These are phyloP conservation scores for Pachycephala philippinensis DNA, from an alignment of 2,113 vertebrate genomes.

Conservation along the genomic window DNA sequence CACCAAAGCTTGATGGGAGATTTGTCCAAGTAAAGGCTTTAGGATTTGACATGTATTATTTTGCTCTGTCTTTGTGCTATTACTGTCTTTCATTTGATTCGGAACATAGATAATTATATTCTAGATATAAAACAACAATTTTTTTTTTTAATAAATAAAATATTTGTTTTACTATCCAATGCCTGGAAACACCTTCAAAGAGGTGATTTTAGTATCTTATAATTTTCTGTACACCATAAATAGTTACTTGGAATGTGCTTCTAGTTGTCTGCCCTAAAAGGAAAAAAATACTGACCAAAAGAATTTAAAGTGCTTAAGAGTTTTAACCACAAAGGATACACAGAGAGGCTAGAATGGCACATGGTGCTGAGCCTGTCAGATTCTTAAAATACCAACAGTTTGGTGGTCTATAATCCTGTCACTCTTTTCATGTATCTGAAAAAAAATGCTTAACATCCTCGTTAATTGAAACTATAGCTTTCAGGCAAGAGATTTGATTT, in stretches of 20 bases:
- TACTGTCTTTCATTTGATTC: slow-evolving; percentile 34
- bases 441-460: not conserved
- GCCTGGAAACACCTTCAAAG: slow-evolving; percentile 62
- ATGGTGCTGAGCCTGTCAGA: slow-evolving; percentile 66
- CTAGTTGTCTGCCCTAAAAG: slow-evolving; percentile 54
- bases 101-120: slow-evolving; percentile 49
- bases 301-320: slow-evolving; percentile 68
- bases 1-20: not conserved
- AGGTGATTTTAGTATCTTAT: slow-evolving; percentile 62
- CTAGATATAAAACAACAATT: slow-evolving; percentile 30
- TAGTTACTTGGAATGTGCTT: slow-evolving; percentile 57
- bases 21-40: slow-evolving; percentile 8
- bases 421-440: slow-evolving; percentile 54
- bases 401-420: slow-evolving; percentile 68
- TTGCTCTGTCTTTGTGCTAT: not conserved
- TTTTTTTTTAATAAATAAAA: slow-evolving; percentile 21
- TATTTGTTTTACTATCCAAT: slow-evolving; percentile 42
- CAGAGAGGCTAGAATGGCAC: slow-evolving; percentile 59
- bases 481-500: slow-evolving; percentile 11
- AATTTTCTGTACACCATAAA: slow-evolving; percentile 56
- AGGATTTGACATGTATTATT: slow-evolving; percentile 5
- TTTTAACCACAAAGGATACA: slow-evolving; percentile 67
- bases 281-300: slow-evolving; percentile 66
- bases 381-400: slow-evolving; percentile 72
- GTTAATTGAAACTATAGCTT: slow-evolving; percentile 43